Conservation (phyloP, 2,797 vertebrate genomes). For the Bradypodion ventrale region DNA sequence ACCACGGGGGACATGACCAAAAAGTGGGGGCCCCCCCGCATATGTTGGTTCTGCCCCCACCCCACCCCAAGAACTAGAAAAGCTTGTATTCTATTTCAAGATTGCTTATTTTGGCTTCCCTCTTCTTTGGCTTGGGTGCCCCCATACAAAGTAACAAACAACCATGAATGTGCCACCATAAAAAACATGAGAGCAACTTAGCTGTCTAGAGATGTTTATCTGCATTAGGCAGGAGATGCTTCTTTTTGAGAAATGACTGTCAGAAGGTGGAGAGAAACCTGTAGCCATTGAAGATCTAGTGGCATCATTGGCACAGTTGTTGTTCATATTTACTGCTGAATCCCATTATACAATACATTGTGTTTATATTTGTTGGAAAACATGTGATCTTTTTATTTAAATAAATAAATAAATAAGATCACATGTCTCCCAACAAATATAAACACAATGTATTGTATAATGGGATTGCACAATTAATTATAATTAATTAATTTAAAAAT, state of each 20-base stretch:
- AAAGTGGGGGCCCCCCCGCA: too few relatives aligned
- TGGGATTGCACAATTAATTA: too few relatives aligned
- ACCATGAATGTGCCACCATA: background rate
- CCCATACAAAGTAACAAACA: background rate
- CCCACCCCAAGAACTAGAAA: background rate
- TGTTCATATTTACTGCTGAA: background rate
- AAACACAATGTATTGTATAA: background rate
- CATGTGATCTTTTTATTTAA: background rate
- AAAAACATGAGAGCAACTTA: background rate
- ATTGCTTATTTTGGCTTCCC: background rate
- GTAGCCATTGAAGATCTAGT: background rate
- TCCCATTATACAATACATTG: background rate
- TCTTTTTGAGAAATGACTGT: too few relatives aligned
- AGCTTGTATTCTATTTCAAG: background rate
- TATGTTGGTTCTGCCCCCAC: too few relatives aligned
- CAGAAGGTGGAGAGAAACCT: too few relatives aligned
- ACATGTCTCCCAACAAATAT: background rate
- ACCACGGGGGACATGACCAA: too few relatives aligned
- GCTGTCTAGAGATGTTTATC: background rate
- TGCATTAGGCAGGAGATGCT: background rate
- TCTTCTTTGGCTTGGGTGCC: background rate
- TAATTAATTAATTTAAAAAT: background rate
- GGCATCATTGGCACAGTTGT: background rate
- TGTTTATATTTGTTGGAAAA: background rate
- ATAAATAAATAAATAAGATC: too few relatives aligned